These are phyloP conservation scores for Cylloceria caligata DNA, from an alignment of 2,888 invertebrate genomes.

Conservation along the genomic window DNA sequence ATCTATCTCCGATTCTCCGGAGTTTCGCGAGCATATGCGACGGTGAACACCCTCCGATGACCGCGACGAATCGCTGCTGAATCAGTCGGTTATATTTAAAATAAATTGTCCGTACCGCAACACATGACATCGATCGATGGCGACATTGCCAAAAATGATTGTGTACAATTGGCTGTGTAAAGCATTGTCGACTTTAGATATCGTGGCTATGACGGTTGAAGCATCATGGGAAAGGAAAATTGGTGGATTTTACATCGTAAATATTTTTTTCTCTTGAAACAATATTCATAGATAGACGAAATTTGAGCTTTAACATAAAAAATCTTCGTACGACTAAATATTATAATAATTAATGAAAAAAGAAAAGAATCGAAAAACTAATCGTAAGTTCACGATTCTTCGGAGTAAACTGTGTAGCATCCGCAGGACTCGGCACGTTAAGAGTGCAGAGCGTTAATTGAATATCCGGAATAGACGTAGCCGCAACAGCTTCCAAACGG, in stretches of 20 bases:
- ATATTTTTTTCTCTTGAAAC: neutral
- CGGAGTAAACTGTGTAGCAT: neutral
- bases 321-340: no score
- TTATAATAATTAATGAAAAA: neutral
- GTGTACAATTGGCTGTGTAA: constrained; percentile 16
- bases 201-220: neutral
- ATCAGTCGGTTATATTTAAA: constrained; percentile 78
- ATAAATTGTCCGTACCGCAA: constrained; percentile 74
- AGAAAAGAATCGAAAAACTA: neutral
- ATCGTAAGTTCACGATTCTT: neutral
- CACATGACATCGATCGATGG: constrained; percentile 49
- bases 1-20: constrained; percentile 62
- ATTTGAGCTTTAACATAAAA: no score
- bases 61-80: constrained; percentile 75
- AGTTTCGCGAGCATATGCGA: constrained; percentile 64
- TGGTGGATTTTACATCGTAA: neutral
- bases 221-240: constrained; percentile 17
- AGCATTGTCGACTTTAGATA: constrained; percentile 5
- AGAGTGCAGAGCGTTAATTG: constrained; percentile 57
- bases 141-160: constrained; percentile 47
- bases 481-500: constrained; percentile 55
- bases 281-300: no score
- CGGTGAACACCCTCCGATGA: constrained; percentile 68
- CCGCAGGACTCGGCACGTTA: neutral
- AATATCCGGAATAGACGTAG: constrained; percentile 60